Conservation (phyloP, 2,888 invertebrate species). For the Agelastica alni region DNA sequence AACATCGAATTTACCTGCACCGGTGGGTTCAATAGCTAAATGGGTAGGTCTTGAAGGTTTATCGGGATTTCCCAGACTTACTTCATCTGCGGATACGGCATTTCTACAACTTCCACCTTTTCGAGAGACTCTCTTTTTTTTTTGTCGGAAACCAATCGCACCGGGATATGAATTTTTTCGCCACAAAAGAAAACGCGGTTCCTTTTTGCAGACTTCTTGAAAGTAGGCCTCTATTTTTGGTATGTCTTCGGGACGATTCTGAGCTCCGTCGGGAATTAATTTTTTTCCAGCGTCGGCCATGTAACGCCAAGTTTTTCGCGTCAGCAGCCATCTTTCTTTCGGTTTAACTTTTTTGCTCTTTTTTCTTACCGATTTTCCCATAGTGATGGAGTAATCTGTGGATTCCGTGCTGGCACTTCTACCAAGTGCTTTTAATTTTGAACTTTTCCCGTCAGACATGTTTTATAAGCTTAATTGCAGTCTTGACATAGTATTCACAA, state of each 20-base stretch:
- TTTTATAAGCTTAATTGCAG: conserved; percentile 24
- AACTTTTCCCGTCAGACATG: conserved; percentile 44
- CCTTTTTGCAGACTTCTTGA: conserved; percentile 78
- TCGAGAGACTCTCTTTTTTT: conserved; percentile 59
- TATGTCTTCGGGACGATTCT: conserved; percentile 75
- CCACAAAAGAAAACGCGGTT: conserved; percentile 80
- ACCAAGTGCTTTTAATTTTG: conserved; percentile 46
- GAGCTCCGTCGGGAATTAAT: conserved; percentile 79
- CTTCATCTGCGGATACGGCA: conserved; percentile 69
- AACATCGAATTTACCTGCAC: conserved; percentile 68
- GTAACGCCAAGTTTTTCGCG: conserved; percentile 88
- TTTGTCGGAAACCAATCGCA: conserved; percentile 63
- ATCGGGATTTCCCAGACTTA: conserved; percentile 56
- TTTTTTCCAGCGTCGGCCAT: conserved; percentile 90
- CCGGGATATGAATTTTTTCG: conserved; percentile 83
- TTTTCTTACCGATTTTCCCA: conserved; percentile 64
- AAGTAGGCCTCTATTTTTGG: conserved; percentile 83
- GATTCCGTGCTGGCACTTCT: conserved; percentile 58
- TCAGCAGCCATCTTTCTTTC: conserved; percentile 85
- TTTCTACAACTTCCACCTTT: conserved; percentile 72
- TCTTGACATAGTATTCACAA: conserved; percentile 24
- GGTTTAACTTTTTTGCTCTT: conserved; percentile 57
- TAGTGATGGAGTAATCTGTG: conserved; percentile 55
- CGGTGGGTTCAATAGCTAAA: conserved; percentile 46
- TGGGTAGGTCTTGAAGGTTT: conserved; percentile 56